A percentile compares a stretch with the other conserved stretches of the same genome.
Conservation (phyloP, 2,888 invertebrate species). For the Axea sp. region DNA sequence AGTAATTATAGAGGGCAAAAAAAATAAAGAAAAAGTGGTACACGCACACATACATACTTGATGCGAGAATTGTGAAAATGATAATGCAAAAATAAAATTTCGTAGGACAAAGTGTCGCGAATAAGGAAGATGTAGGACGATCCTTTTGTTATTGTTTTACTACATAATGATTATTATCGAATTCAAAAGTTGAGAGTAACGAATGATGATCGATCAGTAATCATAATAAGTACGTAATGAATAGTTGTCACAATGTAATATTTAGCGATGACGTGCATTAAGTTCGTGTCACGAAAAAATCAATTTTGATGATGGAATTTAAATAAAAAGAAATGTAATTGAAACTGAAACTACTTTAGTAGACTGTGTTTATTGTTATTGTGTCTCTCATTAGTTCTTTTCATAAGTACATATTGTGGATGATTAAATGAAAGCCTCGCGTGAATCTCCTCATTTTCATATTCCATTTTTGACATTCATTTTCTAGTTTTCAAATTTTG, state of each 20-base stretch:
- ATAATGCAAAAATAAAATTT: constrained; percentile 38
- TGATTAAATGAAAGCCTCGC: constrained; percentile 46
- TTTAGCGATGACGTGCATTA: constrained; percentile 77
- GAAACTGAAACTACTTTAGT: constrained; percentile 76
- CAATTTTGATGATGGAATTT: constrained; percentile 78
- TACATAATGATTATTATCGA: constrained; percentile 69
- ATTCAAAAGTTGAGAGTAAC: constrained; percentile 63
- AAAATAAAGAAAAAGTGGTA: constrained; percentile 64
- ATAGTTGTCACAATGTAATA: constrained; percentile 78
- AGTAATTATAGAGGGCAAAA: constrained; percentile 51
- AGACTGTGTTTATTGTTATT: constrained; percentile 73
- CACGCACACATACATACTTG: constrained; percentile 68
- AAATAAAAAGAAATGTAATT: constrained; percentile 79
- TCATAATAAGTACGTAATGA: constrained; percentile 74
- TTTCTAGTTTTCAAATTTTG: constrained; percentile 31
- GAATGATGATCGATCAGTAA: constrained; percentile 76
- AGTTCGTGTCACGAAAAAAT: constrained; percentile 78
- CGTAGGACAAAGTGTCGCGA: constrained; percentile 67
- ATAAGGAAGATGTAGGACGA: constrained; percentile 67
- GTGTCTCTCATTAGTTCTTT: constrained; percentile 62
- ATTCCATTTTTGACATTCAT: constrained; percentile 34
- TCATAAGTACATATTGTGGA: constrained; percentile 29
- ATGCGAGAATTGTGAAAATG: constrained; percentile 75
- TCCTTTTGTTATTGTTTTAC: constrained; percentile 69
- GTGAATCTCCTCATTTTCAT: constrained; percentile 54